Evolutionary conservation across 2,797 vertebrate species (phyloP), one percentile per base, ranked within the genome.

Genomic region (Tokudaia tokunoshimensis): DNA sequence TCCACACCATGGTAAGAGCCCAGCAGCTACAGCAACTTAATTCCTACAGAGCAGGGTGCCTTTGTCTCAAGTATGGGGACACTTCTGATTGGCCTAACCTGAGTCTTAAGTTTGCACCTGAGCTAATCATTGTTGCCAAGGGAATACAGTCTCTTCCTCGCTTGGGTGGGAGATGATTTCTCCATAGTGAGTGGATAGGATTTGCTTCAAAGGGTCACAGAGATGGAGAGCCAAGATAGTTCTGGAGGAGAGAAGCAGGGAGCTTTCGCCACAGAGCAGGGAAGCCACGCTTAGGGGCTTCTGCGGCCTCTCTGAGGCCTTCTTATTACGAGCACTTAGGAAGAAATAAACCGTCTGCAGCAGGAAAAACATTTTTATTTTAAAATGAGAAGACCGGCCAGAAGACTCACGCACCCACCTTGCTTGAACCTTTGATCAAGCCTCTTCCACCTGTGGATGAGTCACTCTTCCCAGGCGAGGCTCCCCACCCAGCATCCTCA

Each of bases 401-500:
- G 74, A 94, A 94, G 89, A 67, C 57, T 11, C 26, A 12, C 4
- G 1, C 9, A 13, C 6, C 8, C 17, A n/a, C n/a, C 75, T 83
- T 81, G 1, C 13, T 50, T 74, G 8, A 15, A 44, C 22, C 80
- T 61, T 31, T 57, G 29, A 67, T 57, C 13, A 31, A 61, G 61
- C 10, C 44, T 22, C 41, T 7, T 2, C 79, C 8, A 1, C 96
- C 92, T 96, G 89, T 2, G 4, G 17, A 19, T 92, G 97, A 95
- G 52, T 92, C 85, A 95, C 67, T 44, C 57, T 74, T 93, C 85
- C 37, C 20, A 47, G 90, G 84, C 95, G 9, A 86, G 29, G 91
- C 52, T 67, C 93, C 83, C 89, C 96, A 91, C 95, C 96, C 96
- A 78, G 50, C 6, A 20, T 1, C 34, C 34, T 94, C 78, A 1